Conservation (phyloP, 1,140 invertebrate species). For the Drosophila baimaii region DNA sequence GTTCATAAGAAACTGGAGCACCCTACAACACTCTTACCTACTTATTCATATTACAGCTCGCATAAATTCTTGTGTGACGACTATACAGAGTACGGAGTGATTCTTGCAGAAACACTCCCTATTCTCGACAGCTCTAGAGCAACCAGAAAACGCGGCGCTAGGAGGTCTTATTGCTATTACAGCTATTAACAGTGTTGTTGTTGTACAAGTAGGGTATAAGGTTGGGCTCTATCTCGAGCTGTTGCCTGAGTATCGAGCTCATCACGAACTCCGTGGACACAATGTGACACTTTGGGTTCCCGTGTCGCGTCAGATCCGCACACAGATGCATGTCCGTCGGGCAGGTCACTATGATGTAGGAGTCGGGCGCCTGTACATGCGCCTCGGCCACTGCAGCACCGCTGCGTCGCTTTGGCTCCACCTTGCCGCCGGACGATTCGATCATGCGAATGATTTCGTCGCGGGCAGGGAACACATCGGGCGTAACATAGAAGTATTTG, state of each 20-base stretch:
- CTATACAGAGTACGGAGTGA: slow-evolving; percentile 8
- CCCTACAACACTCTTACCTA: slow-evolving; percentile 5
- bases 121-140: slow-evolving; percentile 24
- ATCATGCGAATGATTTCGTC: slow-evolving; percentile 91
- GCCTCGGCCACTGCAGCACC: slow-evolving; percentile 91
- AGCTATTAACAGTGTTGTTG: slow-evolving; percentile 73
- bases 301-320: slow-evolving; percentile 89
- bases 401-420: slow-evolving; percentile 91
- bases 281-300: slow-evolving; percentile 86
- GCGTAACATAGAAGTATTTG: slow-evolving; percentile 94
- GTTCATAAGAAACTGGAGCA: slow-evolving; percentile 35
- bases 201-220: slow-evolving; percentile 83
- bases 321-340: slow-evolving; percentile 94
- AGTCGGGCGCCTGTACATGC: slow-evolving; percentile 87
- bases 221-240: slow-evolving; percentile 86
- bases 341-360: slow-evolving; percentile 92
- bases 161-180: slow-evolving; percentile 72
- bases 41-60: slow-evolving; percentile 31
- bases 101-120: background rate
- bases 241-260: slow-evolving; percentile 87
- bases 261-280: slow-evolving; percentile 88
- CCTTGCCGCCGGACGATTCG: slow-evolving; percentile 92
- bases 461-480: slow-evolving; percentile 91
- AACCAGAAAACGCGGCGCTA: slow-evolving; percentile 63
- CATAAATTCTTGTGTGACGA: slow-evolving; percentile 29